These are phyloP conservation scores for Plemyria rubiginata DNA, from an alignment of 2,888 invertebrate species.

Conservation along the genomic window DNA sequence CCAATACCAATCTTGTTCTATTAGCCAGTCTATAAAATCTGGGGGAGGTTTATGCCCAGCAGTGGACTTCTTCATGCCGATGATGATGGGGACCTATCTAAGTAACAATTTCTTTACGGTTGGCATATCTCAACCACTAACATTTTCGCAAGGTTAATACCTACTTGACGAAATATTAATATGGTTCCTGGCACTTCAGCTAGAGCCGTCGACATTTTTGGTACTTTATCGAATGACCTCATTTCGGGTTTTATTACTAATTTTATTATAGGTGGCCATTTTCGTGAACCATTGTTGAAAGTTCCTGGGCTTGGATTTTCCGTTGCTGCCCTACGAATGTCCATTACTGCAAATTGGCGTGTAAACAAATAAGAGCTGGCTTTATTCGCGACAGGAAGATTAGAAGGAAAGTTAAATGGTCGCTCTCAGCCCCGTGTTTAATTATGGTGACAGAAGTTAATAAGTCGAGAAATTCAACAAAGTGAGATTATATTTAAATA, in stretches of 20 bases:
- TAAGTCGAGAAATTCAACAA: constrained; percentile 38
- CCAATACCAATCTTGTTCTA: too few species aligned
- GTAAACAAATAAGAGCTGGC: constrained; percentile 40
- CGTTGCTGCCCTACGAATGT: constrained; percentile 1
- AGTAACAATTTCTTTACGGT: too few species aligned
- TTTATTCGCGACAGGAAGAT: constrained; percentile 32
- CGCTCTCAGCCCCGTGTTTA: constrained; percentile 22
- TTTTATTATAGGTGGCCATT: background rate
- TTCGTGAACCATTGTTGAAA: background rate
- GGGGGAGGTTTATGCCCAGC: too few species aligned
- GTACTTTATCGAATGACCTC: too few species aligned
- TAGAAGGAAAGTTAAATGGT: constrained; percentile 41
- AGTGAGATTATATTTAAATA: constrained; percentile 27
- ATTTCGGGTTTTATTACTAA: background rate
- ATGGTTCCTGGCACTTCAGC: too few species aligned
- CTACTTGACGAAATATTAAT: too few species aligned
- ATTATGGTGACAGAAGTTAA: constrained; percentile 38
- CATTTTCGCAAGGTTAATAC: too few species aligned
- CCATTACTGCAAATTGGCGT: constrained; percentile 41
- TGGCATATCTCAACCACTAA: too few species aligned
- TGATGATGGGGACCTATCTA: too few species aligned
- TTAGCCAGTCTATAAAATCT: too few species aligned
- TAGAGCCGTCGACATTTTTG: too few species aligned
- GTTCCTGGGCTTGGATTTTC: background rate
- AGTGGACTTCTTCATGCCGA: too few species aligned